These are phyloP conservation scores for Amazonetta brasiliensis DNA, from an alignment of 2,797 vertebrate species.

Conservation along the genomic window DNA sequence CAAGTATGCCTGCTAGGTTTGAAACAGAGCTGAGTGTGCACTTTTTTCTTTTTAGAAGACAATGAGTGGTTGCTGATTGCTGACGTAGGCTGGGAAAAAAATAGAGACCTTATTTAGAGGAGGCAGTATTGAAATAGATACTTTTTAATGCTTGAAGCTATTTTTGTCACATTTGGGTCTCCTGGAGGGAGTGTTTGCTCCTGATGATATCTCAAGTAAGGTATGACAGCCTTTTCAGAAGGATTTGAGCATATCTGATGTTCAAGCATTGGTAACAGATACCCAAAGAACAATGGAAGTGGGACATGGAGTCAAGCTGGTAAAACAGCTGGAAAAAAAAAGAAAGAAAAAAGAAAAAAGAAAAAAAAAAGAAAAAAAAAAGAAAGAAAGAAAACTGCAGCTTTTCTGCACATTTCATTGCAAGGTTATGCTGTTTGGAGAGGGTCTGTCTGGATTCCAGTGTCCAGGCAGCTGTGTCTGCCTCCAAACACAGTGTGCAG, in stretches of 20 bases:
- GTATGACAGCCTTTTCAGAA: conserved; percentile 1
- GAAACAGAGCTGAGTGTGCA: not conserved
- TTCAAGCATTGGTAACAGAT: not conserved
- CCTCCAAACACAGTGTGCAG: fast-evolving
- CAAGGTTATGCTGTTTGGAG: not conserved
- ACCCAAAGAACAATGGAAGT: not conserved
- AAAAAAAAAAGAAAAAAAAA: not conserved
- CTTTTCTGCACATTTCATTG: not conserved
- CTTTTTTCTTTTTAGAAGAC: not conserved
- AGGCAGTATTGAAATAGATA: not conserved
- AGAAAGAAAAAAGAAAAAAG: not conserved
- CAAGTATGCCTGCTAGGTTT: not conserved
- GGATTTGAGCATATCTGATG: not conserved
- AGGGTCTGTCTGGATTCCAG: not conserved
- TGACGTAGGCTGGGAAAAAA: not conserved
- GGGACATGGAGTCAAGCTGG: not conserved
- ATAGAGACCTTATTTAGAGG: not conserved
- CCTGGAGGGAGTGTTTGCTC: not conserved
- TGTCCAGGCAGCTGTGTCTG: fast-evolving
- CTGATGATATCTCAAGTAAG: not conserved
- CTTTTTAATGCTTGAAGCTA: conserved; percentile 13
- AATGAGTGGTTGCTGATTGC: not conserved
- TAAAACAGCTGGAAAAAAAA: not conserved
- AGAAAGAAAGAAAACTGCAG: not conserved
- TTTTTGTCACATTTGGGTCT: conserved; percentile 38